Conservation (phyloP, 2,888 invertebrate species). For the Drosophila kambysellisi region DNA sequence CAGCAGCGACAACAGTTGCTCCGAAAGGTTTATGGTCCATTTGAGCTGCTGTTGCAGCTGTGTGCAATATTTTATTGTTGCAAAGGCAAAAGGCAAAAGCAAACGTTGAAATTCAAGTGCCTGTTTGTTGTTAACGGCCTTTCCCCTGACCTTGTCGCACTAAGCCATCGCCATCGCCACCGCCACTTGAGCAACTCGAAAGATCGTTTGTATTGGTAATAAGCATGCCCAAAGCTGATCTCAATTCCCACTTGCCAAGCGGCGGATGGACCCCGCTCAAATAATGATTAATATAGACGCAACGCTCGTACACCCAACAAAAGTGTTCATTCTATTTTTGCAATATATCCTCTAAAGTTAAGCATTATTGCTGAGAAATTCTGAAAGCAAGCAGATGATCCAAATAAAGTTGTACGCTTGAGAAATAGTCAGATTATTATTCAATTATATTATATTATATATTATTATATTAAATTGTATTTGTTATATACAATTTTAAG, state of each 20-base stretch:
- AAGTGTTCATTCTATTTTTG: slow-evolving; percentile 20
- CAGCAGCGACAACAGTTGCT: slow-evolving; percentile 67
- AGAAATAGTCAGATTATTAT: neutral
- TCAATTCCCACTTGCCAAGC: slow-evolving; percentile 27
- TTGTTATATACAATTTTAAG: neutral
- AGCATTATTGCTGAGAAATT: neutral
- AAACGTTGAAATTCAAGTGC: slow-evolving; percentile 36
- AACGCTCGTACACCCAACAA: slow-evolving; percentile 36
- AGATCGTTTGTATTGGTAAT: slow-evolving; percentile 1
- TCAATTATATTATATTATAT: too few species aligned
- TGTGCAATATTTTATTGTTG: slow-evolving; percentile 63
- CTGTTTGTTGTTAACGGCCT: slow-evolving; percentile 42
- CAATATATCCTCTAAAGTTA: neutral
- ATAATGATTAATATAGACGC: slow-evolving; percentile 55
- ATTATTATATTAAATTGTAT: neutral
- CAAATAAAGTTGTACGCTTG: neutral
- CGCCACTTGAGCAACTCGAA: neutral
- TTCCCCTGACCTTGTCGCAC: slow-evolving; percentile 63
- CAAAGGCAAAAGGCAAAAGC: slow-evolving; percentile 12
- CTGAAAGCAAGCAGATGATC: neutral
- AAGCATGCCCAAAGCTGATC: slow-evolving; percentile 28
- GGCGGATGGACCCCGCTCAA: slow-evolving; percentile 48
- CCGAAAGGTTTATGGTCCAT: slow-evolving; percentile 78
- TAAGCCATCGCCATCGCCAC: neutral
- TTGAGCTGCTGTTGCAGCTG: slow-evolving; percentile 77